Evolutionary conservation across 1,140 invertebrate genomes (phyloP).

Genomic region (Tribolium castaneum): DNA sequence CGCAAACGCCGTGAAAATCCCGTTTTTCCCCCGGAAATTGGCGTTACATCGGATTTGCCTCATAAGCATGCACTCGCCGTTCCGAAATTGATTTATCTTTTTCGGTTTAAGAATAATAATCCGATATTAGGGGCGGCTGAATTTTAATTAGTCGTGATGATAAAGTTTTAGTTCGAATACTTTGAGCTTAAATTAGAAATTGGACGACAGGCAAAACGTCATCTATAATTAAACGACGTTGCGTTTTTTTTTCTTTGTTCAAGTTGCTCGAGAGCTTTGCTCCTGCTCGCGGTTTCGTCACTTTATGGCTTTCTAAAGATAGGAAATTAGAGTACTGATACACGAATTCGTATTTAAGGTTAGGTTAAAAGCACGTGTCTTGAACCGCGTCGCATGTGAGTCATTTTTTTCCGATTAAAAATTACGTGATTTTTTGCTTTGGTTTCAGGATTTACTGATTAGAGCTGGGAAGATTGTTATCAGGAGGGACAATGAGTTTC

Average conservation of each 20-base stretch:
- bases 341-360: neutral
- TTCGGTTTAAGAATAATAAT: neutral
- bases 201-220: neutral
- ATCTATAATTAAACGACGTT: neutral
- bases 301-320: neutral
- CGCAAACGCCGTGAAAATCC: neutral
- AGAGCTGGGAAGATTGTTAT: neutral
- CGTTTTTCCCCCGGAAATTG: constrained; percentile 14
- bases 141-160: neutral
- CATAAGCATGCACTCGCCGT: neutral
- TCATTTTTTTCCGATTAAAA: neutral
- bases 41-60: neutral
- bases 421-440: neutral
- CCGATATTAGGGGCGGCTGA: neutral
- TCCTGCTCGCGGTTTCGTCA: neutral
- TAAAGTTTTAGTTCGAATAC: neutral
- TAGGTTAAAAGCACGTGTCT: neutral
- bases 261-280: neutral
- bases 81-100: neutral
- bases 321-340: neutral
- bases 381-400: neutral
- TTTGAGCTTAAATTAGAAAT: neutral
- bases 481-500: constrained; percentile 16
- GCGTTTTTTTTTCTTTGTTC: neutral
- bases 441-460: constrained; percentile 30